Base-by-base conservation (phyloP, 2,888 invertebrate species). In the Furcula furcula region DNA sequence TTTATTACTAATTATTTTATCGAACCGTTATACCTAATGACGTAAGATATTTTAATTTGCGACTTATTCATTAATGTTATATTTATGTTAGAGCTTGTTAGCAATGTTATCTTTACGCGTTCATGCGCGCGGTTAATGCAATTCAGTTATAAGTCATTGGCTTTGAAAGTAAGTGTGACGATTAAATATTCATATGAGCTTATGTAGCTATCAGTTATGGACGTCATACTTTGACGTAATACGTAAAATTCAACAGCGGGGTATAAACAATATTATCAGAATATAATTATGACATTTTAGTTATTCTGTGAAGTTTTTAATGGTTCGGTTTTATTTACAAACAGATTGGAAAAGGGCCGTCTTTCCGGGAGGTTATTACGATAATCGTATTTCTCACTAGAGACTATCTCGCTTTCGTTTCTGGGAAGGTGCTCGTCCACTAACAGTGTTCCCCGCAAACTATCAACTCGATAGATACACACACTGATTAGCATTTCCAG, bases 331-430 rank as follows among this genome's bases (percentile, higher is more conserved):
- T 50, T 72, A 69, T 71, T 70, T 64, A 66, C 62, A 65, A 72
- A 66, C 66, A 60, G 65, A 76, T 81, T 77, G 76, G 76, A 74
- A 76, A 77, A 70, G 70, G 70, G 67, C 69, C 46, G 42, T 63
- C 65, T 62, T 84, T 80, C 79, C 76, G 70, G 76, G 80, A 81
- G 79, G 75, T 81, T 82, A 79, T 86, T 85, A 85, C 80, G 73
- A 76, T 86, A 85, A 87, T 86, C 78, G 75, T 74, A 69, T 79
- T 86, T 85, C 84, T 76, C 72, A 78, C 82, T 77, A 82, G 75
- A 57, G 67, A 60, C 75, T 79, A 77, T 79, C 79, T 82, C 76
- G 81, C 82, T 84, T 81, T 85, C 84, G 82, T 78, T 87, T 87
- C 87, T 69, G 49, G 66, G 87, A 87, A 87, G 78, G 70, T 62